Conservation (phyloP, 2,888 invertebrate species). For the Phyllotreta cruciferae region DNA sequence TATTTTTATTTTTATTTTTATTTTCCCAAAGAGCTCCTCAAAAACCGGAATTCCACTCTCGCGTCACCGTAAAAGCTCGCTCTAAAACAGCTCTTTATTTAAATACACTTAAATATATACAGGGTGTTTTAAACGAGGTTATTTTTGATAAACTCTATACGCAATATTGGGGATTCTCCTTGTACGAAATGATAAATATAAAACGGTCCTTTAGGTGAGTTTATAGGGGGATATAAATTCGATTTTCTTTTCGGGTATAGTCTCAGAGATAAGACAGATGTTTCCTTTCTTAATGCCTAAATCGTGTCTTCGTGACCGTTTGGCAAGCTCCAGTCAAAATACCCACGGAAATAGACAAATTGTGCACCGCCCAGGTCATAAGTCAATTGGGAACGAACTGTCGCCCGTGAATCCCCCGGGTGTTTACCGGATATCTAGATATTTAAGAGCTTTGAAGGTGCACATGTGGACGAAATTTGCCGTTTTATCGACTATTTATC, state of each 20-base stretch:
- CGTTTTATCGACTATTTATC: too few species aligned
- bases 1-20: slow-evolving; percentile 37
- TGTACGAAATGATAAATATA: slow-evolving; percentile 7
- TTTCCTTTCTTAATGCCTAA: slow-evolving; percentile 46
- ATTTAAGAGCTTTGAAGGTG: slow-evolving; percentile 11
- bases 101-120: too few species aligned
- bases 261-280: slow-evolving; percentile 36
- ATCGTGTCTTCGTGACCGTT: slow-evolving; percentile 49
- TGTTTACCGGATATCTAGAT: slow-evolving; percentile 12
- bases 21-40: background rate
- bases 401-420: slow-evolving; percentile 7
- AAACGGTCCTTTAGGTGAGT: slow-evolving; percentile 21
- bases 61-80: too few species aligned
- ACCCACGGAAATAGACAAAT: slow-evolving; percentile 51
- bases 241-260: slow-evolving; percentile 14
- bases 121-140: too few species aligned
- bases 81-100: too few species aligned
- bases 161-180: too few species aligned
- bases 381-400: slow-evolving; percentile 32
- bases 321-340: slow-evolving; percentile 48
- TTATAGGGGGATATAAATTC: slow-evolving; percentile 28
- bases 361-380: slow-evolving; percentile 40
- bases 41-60: background rate
- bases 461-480: slow-evolving; percentile 21
- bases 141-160: too few species aligned